These are phyloP conservation scores for Zaprionus lineosus DNA, from an alignment of 2,888 invertebrate species.

Conservation along the genomic window DNA sequence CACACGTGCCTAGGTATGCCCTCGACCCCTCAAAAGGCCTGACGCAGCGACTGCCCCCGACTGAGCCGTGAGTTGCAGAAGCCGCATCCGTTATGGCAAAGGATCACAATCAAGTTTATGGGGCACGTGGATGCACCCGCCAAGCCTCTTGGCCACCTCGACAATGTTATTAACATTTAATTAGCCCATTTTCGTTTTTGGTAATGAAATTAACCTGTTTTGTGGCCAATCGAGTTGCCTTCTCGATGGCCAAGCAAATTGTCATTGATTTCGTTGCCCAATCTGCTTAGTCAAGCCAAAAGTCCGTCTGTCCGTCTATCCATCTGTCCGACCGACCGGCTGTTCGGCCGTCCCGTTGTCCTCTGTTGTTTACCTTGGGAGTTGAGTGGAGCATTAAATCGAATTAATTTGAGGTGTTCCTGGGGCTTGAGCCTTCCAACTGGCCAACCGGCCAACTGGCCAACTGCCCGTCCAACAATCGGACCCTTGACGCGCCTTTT, in stretches of 20 bases:
- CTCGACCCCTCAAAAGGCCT: too few relatives aligned
- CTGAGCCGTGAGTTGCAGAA: conserved; percentile 28
- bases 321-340: neutral
- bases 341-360: conserved; percentile 11
- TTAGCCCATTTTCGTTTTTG: conserved; percentile 57
- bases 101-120: conserved; percentile 20
- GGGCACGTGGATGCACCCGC: conserved; percentile 40
- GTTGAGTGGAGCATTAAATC: conserved; percentile 69
- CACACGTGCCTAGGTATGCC: too few relatives aligned
- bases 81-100: neutral
- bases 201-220: conserved; percentile 65
- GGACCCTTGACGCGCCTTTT: conserved; percentile 49
- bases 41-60: too few relatives aligned
- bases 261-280: conserved; percentile 71
- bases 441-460: too few relatives aligned
- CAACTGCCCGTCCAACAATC: too few relatives aligned
- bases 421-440: too few relatives aligned
- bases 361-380: conserved; percentile 38
- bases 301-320: conserved; percentile 3
- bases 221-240: too few relatives aligned
- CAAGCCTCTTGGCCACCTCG: conserved; percentile 1
- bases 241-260: conserved; percentile 51
- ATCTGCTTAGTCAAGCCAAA: conserved; percentile 55
- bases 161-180: conserved; percentile 69
- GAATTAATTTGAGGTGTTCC: conserved; percentile 69